Base-by-base conservation (phyloP, 2,113 vertebrate genomes). In the Cyprinodon tularosa region DNA sequence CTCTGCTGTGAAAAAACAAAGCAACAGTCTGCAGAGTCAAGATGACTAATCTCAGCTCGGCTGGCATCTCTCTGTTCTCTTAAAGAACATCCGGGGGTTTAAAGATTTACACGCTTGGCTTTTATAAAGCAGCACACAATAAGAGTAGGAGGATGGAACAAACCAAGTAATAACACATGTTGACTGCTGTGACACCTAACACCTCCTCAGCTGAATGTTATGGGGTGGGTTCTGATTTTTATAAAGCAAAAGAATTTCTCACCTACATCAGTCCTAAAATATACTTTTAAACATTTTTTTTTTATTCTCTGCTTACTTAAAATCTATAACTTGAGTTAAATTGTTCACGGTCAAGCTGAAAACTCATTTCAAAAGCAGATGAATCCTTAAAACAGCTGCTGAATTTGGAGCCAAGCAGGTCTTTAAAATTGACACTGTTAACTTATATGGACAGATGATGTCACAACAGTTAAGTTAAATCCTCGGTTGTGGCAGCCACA, bases 81-180 rank as follows among this genome's bases (percentile, higher is more conserved):
- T 74, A 66, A 45, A 40, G 68, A 12, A 45, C 50, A 70, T 70
- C 39, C 11, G 50, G 66, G 37, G 53, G 59, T 22, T 79, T 37
- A 5, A 4, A n/a, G n/a, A 63, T 65, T 45, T 39, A 12, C 60
- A 79, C 4, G 8, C 57, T 29, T 42, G n/a, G 0, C 53, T 59
- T 48, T 78, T 62, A 78, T 63, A 74, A 44, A 66, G 5, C 10
- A 63, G 48, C 62, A 14, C 57, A 71, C 11, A 42, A 68, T 40
- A 29, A n/a, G 44, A 40, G 13, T 45, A 78, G 72, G 67, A 64
- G 76, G 81, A 71, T 64, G 48, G 4, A 42, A 6, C 42, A 42
- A 42, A 42, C 42, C 38, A 66, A 20, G 62, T 0, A 48, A 66
- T 20, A 7, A 20, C 53, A 45, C 15, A 57, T 29, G 48, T 70